A percentile compares a stretch with the other conserved stretches of the same genome.
Conservation (phyloP, 1,140 invertebrate genomes). For the Sesamia nonagrioides region DNA sequence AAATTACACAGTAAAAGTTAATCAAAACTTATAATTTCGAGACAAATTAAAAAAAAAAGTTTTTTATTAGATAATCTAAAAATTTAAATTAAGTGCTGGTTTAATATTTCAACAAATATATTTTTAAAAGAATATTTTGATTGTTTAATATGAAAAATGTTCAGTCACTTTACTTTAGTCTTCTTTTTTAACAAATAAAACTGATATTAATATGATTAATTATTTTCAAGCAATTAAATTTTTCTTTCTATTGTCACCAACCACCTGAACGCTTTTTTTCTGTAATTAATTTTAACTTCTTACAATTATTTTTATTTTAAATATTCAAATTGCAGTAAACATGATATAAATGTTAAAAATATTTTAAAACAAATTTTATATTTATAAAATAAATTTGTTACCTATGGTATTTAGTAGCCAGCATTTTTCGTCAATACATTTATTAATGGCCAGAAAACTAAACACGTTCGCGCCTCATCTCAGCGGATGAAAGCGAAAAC, state of each 20-base stretch:
- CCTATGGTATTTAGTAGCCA: conserved; percentile 53
- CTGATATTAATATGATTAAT: not conserved
- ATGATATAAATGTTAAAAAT: not conserved
- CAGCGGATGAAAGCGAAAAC: conserved; percentile 77
- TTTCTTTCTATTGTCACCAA: no score
- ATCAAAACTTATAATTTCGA: no score
- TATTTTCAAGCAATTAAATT: not conserved
- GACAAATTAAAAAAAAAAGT: no score
- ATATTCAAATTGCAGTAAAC: no score
- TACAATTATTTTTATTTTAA: not conserved
- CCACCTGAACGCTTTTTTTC: not conserved
- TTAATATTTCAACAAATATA: not conserved
- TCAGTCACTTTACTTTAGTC: no score
- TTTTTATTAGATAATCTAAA: no score
- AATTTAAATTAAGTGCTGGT: no score
- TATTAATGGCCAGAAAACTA: conserved; percentile 43
- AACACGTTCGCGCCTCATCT: conserved; percentile 71
- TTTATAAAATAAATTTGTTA: conserved; percentile 17
- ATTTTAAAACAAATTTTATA: not conserved
- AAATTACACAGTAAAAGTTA: not conserved
- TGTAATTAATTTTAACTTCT: not conserved
- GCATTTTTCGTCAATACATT: conserved; percentile 52
- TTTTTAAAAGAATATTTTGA: not conserved
- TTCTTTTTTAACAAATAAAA: no score
- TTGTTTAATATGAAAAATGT: no score